Base-by-base conservation (phyloP, 1,140 invertebrate genomes). In the Rhynchophorus ferrugineus region DNA sequence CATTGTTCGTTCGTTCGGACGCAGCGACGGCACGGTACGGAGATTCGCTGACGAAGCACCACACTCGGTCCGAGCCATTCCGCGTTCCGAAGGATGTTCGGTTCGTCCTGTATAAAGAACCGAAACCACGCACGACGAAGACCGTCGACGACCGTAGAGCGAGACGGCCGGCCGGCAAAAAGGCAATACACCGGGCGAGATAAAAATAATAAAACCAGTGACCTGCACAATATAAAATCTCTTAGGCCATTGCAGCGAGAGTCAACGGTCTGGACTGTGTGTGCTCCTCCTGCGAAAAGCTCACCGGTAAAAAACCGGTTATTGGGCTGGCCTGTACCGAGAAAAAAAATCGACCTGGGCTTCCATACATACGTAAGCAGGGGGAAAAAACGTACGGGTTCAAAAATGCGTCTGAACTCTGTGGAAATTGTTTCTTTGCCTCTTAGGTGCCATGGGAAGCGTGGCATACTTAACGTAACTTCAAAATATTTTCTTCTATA, bases 211-310 rank as follows among this genome's bases (percentile, higher is more conserved):
- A 54, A 54, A 54, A 54, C 44, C 44, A 21, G 33, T 54, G 49
- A 52, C 51, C 44, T 43, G 51, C 51, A 54, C 51, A 54, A 54
- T 54, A 54, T 54, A 54, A 54, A 47, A 48, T 44, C 21, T 47
- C 51, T 54, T 54, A 35, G 44, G 29, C 51, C 51, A 34, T 53
- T 54, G 16, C 43, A 13, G 24, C 39, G 11, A 24, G 51, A 54
- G 51, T 54, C 51, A 54, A 54, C 51, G 51, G 51, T 54, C 51
- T 42, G 19, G 16, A 21, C 7, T 3, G 14, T 33, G 24, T 17
- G 8, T 24, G 24, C 24, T 6, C 5, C 11, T 6, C 24, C 37
- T 5, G 7, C 5, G 37, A 38, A 38, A 38, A 38, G 44, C 44
- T 45, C 43, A 20, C 17, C 45, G 21, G 52, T 45, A 54, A 54